Base-by-base conservation (phyloP, 2,113 vertebrate genomes). In the Myotis lucifugus region DNA sequence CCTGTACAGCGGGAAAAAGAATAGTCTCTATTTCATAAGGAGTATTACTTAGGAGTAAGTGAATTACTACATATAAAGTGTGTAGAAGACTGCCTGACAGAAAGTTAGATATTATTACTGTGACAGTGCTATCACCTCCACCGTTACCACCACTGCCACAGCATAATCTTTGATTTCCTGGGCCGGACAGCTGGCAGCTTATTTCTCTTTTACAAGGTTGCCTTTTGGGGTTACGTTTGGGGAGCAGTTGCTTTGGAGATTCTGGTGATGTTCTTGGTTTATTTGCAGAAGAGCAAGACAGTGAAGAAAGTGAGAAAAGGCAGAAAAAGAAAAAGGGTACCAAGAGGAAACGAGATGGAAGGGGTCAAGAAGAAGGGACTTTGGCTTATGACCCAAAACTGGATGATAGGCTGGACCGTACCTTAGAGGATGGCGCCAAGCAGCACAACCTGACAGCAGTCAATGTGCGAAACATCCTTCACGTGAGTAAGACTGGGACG, bases 391-490 rank as follows among this genome's bases (percentile, higher is more conserved):
- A 99, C 81, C 98, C 99, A 64, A 99, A 99, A 4, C 98, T 99
- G 8, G 99, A 99, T 0, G 98, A 99, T 15, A 97, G 98, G 83
- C 98, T 99, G 5, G 99, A 99, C 84, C 98, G 99, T 1, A 99
- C 99, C 46, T 96, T 99, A 69, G 99, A 99, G 73, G 98, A 99
- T 3, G 99, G 99, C 78, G 99, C 99, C 2, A 99, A 98, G 14
- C 99, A 98, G 40, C 99, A 99, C 97, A 99, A 99, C 94, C 98
- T 99, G 97, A 99, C 99, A 0, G 99, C 98, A 0, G 98, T 99
- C 93, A 99, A 99, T 0, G 99, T 99, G 21, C 98, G 99, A 6
- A 98, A 99, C 97, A 99, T 99, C 91, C 98, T 99, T n/a, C 99
- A 99, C 0, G 99, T 99, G 97, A 99, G 99, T 98, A 8, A 3